Evolutionary conservation across 2,113 vertebrate genomes (phyloP).

Genomic region (Phoenicopterus ruber): DNA sequence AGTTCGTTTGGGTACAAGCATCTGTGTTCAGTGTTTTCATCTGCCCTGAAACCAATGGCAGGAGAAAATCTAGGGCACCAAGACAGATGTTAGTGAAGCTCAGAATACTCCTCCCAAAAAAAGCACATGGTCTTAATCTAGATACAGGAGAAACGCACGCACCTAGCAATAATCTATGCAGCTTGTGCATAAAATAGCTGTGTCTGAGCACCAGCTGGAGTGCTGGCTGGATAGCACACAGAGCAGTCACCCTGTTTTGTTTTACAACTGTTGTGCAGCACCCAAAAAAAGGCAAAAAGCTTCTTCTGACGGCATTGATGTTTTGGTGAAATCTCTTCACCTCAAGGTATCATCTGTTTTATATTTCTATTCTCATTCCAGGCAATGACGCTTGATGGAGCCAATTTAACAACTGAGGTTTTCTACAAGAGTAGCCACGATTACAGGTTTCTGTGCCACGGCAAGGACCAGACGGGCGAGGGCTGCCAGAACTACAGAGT

Average conservation of each 20-base stretch:
- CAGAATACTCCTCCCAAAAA: not conserved
- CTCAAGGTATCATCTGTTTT: not conserved
- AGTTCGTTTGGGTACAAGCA: not conserved
- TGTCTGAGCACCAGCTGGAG: not conserved
- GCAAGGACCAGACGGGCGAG: slow-evolving; percentile 77
- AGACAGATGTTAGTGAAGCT: not conserved
- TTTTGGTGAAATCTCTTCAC: not conserved
- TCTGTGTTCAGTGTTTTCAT: not conserved
- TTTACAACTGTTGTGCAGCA: not conserved
- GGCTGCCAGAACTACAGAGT: slow-evolving; percentile 88
- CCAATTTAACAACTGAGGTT: slow-evolving; percentile 80
- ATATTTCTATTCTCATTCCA: slow-evolving; percentile 48
- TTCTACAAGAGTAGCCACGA: slow-evolving; percentile 87
- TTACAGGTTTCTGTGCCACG: slow-evolving; percentile 88
- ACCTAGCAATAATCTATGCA: not conserved
- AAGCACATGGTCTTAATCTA: not conserved
- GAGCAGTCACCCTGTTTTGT: not conserved
- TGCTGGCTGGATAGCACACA: not conserved
- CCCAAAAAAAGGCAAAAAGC: not conserved
- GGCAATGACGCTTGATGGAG: slow-evolving; percentile 82
- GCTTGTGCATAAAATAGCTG: not conserved
- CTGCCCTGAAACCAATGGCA: not conserved
- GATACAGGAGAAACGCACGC: not conserved
- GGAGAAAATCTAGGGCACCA: not conserved
- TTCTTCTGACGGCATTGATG: not conserved